phyloP scores from a whole-genome alignment of 2,888 invertebrate genomes.

The Amorpha juglandis region DNA sequence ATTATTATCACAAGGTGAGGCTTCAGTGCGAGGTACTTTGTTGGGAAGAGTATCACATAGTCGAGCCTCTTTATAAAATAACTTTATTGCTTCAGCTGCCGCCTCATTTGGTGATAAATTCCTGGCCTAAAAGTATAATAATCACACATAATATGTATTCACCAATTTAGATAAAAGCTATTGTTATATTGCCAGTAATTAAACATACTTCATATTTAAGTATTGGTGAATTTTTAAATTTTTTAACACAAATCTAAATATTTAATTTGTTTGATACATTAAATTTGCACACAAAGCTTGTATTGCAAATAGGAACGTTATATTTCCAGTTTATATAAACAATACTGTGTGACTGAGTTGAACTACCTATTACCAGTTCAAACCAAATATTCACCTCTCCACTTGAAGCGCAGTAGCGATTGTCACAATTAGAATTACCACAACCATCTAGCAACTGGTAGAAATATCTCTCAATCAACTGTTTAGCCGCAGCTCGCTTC shows the following conservation, averaged over 20 bases:
- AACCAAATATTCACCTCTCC: conserved; percentile 86
- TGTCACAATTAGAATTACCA: conserved; percentile 93
- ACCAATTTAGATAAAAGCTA: too few species aligned
- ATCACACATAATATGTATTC: too few species aligned
- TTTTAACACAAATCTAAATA: background rate
- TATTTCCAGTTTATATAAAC: background rate
- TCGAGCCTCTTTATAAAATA: conserved; percentile 93
- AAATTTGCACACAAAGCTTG: too few species aligned
- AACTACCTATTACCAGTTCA: background rate
- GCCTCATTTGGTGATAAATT: conserved; percentile 94
- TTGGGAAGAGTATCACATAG: conserved; percentile 90
- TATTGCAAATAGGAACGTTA: background rate
- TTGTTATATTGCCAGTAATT: too few species aligned
- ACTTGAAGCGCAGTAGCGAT: conserved; percentile 95
- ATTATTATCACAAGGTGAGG: conserved; percentile 66
- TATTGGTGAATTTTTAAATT: too few species aligned
- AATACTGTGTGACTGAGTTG: conserved; percentile 31
- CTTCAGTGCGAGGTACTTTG: conserved; percentile 88
- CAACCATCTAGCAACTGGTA: conserved; percentile 96
- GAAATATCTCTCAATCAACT: conserved; percentile 95
- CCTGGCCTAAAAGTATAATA: conserved; percentile 76
- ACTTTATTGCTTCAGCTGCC: conserved; percentile 93
- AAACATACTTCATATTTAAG: too few species aligned
- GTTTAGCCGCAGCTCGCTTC: conserved; percentile 91
- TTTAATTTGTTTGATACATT: background rate